These are phyloP conservation scores for Teinopalpus imperialis DNA, from an alignment of 2,888 invertebrate species.

Conservation along the genomic window DNA sequence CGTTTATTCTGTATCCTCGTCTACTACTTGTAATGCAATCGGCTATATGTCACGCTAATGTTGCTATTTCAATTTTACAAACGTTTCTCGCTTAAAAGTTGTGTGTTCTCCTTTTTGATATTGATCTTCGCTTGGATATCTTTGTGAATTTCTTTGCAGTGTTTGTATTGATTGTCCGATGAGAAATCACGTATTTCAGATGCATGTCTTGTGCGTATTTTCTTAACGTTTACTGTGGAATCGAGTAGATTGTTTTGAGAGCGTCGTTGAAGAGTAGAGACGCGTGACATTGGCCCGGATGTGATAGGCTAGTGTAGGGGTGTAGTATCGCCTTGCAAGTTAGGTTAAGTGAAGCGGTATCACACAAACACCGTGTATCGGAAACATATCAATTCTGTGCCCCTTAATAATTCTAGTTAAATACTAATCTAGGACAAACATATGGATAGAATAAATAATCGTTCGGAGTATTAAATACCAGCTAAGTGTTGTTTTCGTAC, in stretches of 20 bases:
- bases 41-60: constrained; percentile 76
- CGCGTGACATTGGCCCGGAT: constrained; percentile 78
- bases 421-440: constrained; percentile 79
- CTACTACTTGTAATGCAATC: constrained; percentile 74
- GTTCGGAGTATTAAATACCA: constrained; percentile 77
- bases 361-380: constrained; percentile 87
- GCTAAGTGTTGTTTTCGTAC: constrained; percentile 77
- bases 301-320: constrained; percentile 77
- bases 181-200: background rate
- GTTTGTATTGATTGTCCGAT: constrained; percentile 13
- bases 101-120: constrained; percentile 37
- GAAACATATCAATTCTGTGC: constrained; percentile 91
- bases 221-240: constrained; percentile 66
- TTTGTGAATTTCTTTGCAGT: constrained; percentile 25
- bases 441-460: constrained; percentile 77
- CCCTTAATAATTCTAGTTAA: constrained; percentile 85
- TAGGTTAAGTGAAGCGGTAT: constrained; percentile 81
- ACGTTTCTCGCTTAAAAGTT: constrained; percentile 56
- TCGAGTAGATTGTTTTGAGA: constrained; percentile 63
- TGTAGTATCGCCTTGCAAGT: constrained; percentile 79
- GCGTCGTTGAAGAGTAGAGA: constrained; percentile 46
- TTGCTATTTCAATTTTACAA: constrained; percentile 46
- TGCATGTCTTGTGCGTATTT: constrained; percentile 31
- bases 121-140: constrained; percentile 30
- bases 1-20: constrained; percentile 80